Base-by-base conservation (phyloP, 2,797 vertebrate species). In the Sciurus carolinensis region DNA sequence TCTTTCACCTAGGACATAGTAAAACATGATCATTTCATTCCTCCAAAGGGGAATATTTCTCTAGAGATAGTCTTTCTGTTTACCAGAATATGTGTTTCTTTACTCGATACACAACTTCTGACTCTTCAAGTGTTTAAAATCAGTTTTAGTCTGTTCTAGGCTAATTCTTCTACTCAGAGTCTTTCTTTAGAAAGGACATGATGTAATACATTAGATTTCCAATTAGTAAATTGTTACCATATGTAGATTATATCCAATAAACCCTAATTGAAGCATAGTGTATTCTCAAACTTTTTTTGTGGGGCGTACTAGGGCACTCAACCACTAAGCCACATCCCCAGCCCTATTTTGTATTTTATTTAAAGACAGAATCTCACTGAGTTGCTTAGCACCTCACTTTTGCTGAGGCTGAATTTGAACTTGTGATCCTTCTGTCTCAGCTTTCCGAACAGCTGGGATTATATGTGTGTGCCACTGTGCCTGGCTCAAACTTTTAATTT, bases 11-110 rank as follows among this genome's bases (percentile, higher is more conserved):
- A 64, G 36, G 18, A 33, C 44, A 12, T 80, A 84, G 54, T 89
- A 81, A 96, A 81, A 30, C 44, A 50, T 88, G 44, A 42, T 79
- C 44, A 90, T 95, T 95, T 73, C 24, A 47, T 95, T 97, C 26
- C 33, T 92, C 6, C 82, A 90, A 20, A 17, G 39, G 50, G 54
- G 5, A 69, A 42, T 24, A 3, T 91, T 95, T 95, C 50, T 92
- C 73, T 92, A 66, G 50, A 73, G 59, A 92, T 80, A 42, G 1
- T 90, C 59, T 87, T 94, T 92, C 24, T 90, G 30, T 86, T 96
- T 44, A 77, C 33, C 12, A 82, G 57, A 73, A 84, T 67, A 59
- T 75, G 3, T 85, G 1, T 66, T 83, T 95, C 39, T 87, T 90
- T 88, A 22, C 62, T 80, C n/a, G 54, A n/a, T 96, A 90, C 86